phyloP scores from a whole-genome alignment of 2,797 vertebrate species.

The Otolemur crassicaudatus region DNA sequence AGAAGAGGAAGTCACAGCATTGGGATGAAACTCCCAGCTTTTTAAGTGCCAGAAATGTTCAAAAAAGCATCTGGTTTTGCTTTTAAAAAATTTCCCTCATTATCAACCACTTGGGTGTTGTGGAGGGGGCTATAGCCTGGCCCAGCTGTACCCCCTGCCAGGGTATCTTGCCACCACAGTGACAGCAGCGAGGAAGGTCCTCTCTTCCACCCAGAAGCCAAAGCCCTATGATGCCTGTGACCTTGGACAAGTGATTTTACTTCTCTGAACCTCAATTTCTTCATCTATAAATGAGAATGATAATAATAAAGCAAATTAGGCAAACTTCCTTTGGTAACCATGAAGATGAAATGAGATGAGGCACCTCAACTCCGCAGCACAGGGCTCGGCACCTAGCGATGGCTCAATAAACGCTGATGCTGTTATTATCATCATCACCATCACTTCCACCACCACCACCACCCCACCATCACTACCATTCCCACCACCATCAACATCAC shows the following conservation, averaged over 20 bases:
- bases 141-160: background rate
- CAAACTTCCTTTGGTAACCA: background rate
- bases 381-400: background rate
- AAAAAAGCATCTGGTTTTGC: conserved; percentile 74
- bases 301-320: background rate
- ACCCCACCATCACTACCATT: fast-evolving
- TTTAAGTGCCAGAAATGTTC: conserved; percentile 49
- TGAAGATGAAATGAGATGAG: background rate
- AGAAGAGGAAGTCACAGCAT: background rate
- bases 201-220: background rate
- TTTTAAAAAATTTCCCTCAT: background rate
- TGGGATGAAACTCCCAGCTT: background rate
- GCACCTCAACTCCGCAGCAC: fast-evolving
- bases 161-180: background rate
- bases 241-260: background rate
- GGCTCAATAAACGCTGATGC: too few species aligned
- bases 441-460: too few species aligned
- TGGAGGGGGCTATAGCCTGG: background rate
- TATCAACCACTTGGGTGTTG: conserved; percentile 51
- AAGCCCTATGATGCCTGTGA: background rate
- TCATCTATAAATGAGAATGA: background rate
- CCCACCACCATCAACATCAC: fast-evolving
- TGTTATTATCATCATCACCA: too few species aligned
- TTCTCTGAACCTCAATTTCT: background rate
- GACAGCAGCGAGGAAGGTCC: fast-evolving